Conservation (phyloP, 1,140 invertebrate genomes). For the Grapholita molesta region DNA sequence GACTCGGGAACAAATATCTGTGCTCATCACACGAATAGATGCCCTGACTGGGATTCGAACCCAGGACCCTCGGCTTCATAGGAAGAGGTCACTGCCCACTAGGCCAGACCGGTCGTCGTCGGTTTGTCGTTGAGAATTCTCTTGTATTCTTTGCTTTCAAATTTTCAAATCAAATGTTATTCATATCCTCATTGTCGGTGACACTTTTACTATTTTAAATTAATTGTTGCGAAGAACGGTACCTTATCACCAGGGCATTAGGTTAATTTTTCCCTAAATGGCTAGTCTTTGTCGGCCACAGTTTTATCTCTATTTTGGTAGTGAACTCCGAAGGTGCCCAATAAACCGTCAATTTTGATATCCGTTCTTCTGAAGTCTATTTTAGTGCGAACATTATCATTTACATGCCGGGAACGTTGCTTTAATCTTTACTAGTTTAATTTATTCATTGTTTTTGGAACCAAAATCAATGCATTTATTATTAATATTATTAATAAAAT, state of each 20-base stretch:
- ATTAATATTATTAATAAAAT: neutral
- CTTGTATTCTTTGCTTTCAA: neutral
- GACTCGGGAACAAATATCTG: no score
- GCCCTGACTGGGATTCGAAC: no score
- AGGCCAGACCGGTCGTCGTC: no score
- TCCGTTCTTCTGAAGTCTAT: slow-evolving; percentile 1
- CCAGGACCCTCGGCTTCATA: no score
- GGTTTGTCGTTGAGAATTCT: neutral
- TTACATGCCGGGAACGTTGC: neutral
- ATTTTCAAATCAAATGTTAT: neutral
- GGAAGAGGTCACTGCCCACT: no score
- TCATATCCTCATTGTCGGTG: neutral
- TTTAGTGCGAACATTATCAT: neutral
- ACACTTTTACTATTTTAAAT: neutral
- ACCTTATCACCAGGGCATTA: neutral
- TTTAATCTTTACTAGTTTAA: neutral
- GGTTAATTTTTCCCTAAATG: neutral
- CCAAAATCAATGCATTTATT: neutral
- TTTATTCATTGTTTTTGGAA: slow-evolving; percentile 12
- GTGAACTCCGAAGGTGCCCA: neutral
- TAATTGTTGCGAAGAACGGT: neutral
- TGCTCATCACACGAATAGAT: no score
- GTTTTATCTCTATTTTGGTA: neutral
- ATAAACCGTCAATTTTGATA: slow-evolving; percentile 13
- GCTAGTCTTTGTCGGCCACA: neutral